These are phyloP conservation scores for Pseudonaja textilis DNA, from an alignment of 2,113 vertebrate genomes.

Conservation along the genomic window DNA sequence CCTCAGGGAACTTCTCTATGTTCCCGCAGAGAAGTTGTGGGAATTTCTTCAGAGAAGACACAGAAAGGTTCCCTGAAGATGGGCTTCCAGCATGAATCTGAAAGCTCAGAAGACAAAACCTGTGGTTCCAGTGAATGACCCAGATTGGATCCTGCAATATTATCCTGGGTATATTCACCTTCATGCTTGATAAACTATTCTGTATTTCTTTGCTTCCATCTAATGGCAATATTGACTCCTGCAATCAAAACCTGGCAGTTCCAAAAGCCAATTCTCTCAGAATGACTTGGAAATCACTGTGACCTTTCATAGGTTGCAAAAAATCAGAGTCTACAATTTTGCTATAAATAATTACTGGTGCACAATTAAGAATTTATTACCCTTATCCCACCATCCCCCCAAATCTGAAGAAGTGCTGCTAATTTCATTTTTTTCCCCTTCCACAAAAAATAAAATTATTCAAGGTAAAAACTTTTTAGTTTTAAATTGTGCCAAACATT, in stretches of 20 bases:
- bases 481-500: constrained; percentile 18
- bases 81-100: neutral
- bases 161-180: neutral
- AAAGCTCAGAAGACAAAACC: neutral
- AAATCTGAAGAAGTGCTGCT: constrained; percentile 34
- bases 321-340: constrained; percentile 17
- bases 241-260: neutral
- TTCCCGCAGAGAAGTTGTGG: neutral
- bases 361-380: neutral
- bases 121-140: neutral
- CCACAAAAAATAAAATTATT: constrained; percentile 50
- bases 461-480: constrained; percentile 29
- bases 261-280: neutral
- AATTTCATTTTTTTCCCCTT: constrained; percentile 40
- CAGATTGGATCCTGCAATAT: neutral
- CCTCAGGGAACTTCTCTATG: neutral
- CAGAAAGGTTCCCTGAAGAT: neutral
- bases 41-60: neutral
- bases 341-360: constrained; percentile 34
- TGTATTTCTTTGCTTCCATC: neutral
- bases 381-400: neutral
- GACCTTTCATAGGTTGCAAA: constrained; percentile 33
- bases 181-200: neutral
- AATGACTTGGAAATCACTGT: constrained; percentile 11
- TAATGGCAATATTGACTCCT: neutral